Base-by-base conservation (phyloP, 2,888 invertebrate genomes). In the Diaphora mendica region DNA sequence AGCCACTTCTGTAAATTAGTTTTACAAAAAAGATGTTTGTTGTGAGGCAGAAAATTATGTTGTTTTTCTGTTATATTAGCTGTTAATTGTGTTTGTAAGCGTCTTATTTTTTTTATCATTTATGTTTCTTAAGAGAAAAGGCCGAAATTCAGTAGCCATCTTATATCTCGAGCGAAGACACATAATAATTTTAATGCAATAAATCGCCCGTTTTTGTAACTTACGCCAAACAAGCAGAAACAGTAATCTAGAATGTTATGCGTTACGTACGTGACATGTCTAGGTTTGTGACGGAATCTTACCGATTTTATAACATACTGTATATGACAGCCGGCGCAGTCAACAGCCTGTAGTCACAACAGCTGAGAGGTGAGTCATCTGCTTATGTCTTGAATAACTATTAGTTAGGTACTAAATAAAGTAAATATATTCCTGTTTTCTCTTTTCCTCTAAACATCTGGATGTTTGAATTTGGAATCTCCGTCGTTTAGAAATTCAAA, bases 261-360 rank as follows among this genome's bases (percentile, higher is more conserved):
- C 88, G 90, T 90, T 87, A 89, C 88, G 89, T 91, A 93, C 92
- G 92, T 92, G 93, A 90, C 91, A 89, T 90, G 88, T 89, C 85
- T 80, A 80, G 83, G 88, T 85, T 88, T 90, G 91, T 89, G 92
- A 89, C 85, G 92, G 93, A 90, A 93, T 92, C 92, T 87, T 87
- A 89, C 90, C 84, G 83, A 88, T 89, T 89, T 87, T 89, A 90
- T 84, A 86, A 86, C 82, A 80, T 70, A 67, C 72, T 78, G 77
- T 74, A 72, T 71, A 68, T 68, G 73, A 65, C 82, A 68, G 64
- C 79, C 69, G 26, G 64, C 39, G 64, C 72, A 70, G 71, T 64
- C 70, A 70, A 74, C 55, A 70, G 44, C 68, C 75, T 42, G n/a
- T n/a, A 11, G 23, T 8, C 51, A 55, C 42, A 66, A 70, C 73